These are phyloP conservation scores for Ophioninae sp. DNA, from an alignment of 2,888 invertebrate genomes.

Conservation along the genomic window DNA sequence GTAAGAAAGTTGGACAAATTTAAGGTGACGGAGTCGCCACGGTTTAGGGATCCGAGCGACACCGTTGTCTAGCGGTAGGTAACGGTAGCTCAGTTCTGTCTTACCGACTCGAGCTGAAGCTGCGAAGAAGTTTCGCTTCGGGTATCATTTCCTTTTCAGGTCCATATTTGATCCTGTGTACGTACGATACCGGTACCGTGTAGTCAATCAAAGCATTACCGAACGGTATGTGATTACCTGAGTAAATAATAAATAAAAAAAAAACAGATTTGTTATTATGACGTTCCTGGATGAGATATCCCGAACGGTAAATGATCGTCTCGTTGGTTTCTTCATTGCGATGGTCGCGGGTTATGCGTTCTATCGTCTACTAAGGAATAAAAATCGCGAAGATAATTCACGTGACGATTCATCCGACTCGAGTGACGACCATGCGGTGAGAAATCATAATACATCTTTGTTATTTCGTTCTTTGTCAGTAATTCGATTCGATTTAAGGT, in stretches of 20 bases:
- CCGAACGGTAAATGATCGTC: conserved; percentile 63
- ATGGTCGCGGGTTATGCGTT: conserved; percentile 69
- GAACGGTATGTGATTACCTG: too few relatives aligned
- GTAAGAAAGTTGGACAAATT: too few relatives aligned
- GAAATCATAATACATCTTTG: conserved; percentile 11
- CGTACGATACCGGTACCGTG: too few relatives aligned
- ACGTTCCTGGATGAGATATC: conserved; percentile 56
- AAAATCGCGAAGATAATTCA: conserved; percentile 31
- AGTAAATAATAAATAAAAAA: background rate
- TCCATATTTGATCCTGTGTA: too few relatives aligned
- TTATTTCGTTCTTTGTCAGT: background rate
- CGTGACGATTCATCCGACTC: conserved; percentile 37
- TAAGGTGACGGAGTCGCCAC: too few relatives aligned
- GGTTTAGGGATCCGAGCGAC: too few relatives aligned
- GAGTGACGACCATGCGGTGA: conserved; percentile 53
- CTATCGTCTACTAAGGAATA: conserved; percentile 63
- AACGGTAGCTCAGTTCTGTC: too few relatives aligned
- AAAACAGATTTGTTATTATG: conserved; percentile 57
- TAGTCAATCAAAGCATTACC: too few relatives aligned
- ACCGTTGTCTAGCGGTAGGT: too few relatives aligned
- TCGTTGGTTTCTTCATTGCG: conserved; percentile 66
- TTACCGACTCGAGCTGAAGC: too few relatives aligned
- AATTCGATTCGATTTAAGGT: background rate
- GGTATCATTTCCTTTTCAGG: too few relatives aligned
- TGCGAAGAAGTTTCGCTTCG: too few relatives aligned